Base-by-base conservation (phyloP, 2,888 invertebrate genomes). In the Crepidodera aurea region DNA sequence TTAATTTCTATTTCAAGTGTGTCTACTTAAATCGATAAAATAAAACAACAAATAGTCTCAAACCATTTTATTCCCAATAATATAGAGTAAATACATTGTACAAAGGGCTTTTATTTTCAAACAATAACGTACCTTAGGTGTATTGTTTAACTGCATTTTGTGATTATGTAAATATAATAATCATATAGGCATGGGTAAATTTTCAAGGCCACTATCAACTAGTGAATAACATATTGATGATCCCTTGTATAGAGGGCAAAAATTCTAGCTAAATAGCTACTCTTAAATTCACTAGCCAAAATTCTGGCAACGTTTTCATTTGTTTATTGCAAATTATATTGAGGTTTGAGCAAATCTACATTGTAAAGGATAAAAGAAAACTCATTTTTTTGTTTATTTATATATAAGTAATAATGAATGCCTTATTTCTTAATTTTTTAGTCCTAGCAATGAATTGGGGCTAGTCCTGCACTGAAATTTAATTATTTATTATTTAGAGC, bases 231-330 rank as follows among this genome's bases (percentile, higher is more conserved):
- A 68, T 70, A 71, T 69, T 69, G 64, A 72, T 69, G 62, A 66
- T 66, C 76, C 76, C 77, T 76, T 77, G 77, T 78, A 78, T 76
- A 78, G 76, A 78, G 77, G 76, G 76, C 60, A 75, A 74, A 73
- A 56, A 53, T 57, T 68, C 71, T 73, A 75, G 68, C 72, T 75
- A 75, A 68, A 69, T 63, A 72, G 74, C 75, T 76, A 70, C 70
- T 72, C 56, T 72, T 71, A 71, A 71, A 72, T 74, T 78, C 77
- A 78, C 78, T 78, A 78, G 77, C 77, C 78, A 69, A 76, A 77
- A 69, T 61, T 70, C 67, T 63, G 61, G 60, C 54, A 34, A 10
- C 10, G 15, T 44, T 42, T 58, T 46, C 44, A 50, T 51, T 42
- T 54, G 54, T 60, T 53, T 57, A 46, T 59, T 46, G 19, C 34